phyloP scores from a whole-genome alignment of 2,797 vertebrate genomes.

The Paedocypris micromegethes region DNA sequence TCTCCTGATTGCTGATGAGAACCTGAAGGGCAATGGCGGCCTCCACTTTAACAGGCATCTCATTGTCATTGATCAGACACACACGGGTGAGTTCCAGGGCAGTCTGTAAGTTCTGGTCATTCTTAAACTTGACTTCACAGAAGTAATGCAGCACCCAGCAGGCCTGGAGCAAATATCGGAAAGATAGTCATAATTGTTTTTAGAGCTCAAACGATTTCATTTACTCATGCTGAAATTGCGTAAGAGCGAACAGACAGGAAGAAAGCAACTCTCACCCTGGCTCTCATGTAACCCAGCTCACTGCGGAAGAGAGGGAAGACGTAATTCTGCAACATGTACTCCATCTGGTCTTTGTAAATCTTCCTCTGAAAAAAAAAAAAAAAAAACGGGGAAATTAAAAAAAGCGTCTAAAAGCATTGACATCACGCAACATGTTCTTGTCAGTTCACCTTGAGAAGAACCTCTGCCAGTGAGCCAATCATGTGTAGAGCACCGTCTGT shows the following conservation, averaged over 20 bases:
- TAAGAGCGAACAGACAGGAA: not conserved
- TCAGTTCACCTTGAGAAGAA: slow-evolving; percentile 86
- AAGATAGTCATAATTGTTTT: not conserved
- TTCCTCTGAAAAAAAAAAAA: slow-evolving; percentile 78
- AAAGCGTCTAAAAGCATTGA: no score
- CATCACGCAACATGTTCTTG: no score
- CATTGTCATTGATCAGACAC: slow-evolving; percentile 94
- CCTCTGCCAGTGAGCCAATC: slow-evolving; percentile 97
- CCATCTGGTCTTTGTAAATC: slow-evolving; percentile 99
- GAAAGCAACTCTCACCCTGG: slow-evolving; percentile 75
- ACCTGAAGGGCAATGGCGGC: slow-evolving; percentile 98
- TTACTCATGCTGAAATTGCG: not conserved
- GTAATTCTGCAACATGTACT: slow-evolving; percentile 97
- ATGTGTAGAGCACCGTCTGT: slow-evolving; percentile 98
- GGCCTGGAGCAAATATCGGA: slow-evolving; percentile 66
- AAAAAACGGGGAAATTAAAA: not conserved
- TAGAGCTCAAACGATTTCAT: not conserved
- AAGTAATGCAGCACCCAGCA: slow-evolving; percentile 99
- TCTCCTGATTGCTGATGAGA: slow-evolving; percentile 98
- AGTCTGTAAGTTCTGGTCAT: slow-evolving; percentile 93
- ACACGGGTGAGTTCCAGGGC: slow-evolving; percentile 89
- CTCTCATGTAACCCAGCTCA: slow-evolving; percentile 98
- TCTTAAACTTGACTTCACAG: slow-evolving; percentile 98
- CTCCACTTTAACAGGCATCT: slow-evolving; percentile 99
- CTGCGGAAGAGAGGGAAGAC: slow-evolving; percentile 96